Percentiles rank a stretch among this genome's conserved stretches.
Conservation (phyloP, 2,888 invertebrate species). For the Drosophila vallismaia region DNA sequence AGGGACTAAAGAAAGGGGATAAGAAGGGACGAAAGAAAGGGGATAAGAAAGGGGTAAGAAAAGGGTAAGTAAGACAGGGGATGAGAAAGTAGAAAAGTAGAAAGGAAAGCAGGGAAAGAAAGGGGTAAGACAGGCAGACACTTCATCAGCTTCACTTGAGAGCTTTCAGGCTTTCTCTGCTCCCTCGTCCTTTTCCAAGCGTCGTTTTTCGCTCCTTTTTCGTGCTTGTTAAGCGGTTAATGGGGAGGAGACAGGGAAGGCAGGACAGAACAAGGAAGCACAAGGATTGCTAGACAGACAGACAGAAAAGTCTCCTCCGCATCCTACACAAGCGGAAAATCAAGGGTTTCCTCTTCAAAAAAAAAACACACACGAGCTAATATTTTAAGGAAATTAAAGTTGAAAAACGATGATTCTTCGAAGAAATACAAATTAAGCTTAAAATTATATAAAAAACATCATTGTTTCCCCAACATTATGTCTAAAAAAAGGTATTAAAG, state of each 20-base stretch:
- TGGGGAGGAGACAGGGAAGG: not conserved
- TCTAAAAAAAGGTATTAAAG: too few relatives aligned
- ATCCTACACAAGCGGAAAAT: not conserved
- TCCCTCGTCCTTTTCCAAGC: too few relatives aligned
- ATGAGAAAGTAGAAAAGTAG: not conserved
- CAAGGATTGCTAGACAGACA: slow-evolving; percentile 10
- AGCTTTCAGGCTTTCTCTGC: not conserved
- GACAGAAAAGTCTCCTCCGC: not conserved
- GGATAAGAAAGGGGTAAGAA: not conserved
- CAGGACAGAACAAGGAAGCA: too few relatives aligned
- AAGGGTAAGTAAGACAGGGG: too few relatives aligned
- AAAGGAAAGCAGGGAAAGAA: too few relatives aligned
- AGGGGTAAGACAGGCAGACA: slow-evolving; percentile 2
- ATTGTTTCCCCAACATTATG: too few relatives aligned
- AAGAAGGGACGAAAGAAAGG: not conserved
- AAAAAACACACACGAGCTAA: not conserved
- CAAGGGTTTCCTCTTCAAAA: not conserved
- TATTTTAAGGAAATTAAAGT: not conserved
- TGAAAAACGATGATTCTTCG: too few relatives aligned
- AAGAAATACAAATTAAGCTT: too few relatives aligned
- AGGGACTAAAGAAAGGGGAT: not conserved
- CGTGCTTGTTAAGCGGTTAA: slow-evolving; percentile 15
- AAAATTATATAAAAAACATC: too few relatives aligned
- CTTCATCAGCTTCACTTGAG: slow-evolving; percentile 32
- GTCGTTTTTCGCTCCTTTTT: slow-evolving; percentile 21